Evolutionary conservation across 1,140 invertebrate species (phyloP), one percentile per base, ranked within the genome.

Genomic region (Scaptomyza graminum): DNA sequence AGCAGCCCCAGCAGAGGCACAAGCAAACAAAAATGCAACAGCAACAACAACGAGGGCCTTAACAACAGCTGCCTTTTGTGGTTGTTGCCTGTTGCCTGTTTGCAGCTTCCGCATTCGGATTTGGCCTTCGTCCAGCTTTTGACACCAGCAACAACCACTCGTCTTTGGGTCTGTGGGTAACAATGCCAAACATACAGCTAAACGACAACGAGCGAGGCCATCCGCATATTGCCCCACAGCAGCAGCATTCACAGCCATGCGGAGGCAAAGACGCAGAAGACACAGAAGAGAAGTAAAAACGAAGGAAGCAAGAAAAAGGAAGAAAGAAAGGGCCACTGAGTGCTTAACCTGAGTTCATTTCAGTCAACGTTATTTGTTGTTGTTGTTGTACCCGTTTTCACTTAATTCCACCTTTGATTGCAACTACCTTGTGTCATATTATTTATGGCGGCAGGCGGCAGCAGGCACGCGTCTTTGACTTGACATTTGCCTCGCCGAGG

Each of bases 151-250:
- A 18, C 57, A 6, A 51, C 11, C 8, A 34, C 51, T 46, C 25
- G 37, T 62, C 57, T 56, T 41, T 73, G 47, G 64, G 70, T 73
- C 70, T 73, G 43, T 73, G 57, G 70, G 70, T 73, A 73, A 73
- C 63, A 69, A 68, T 62, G 70, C 50, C 57, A 68, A 31, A 22
- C 52, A 52, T 31, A 15, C 46, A 25, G 37, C 9, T 39, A 39
- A 39, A 39, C 11, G 37, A 34, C 31, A 34, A 34, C 31, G 6
- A 39, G 37, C 9, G 11, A 39, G 16, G 47, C 47, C 22, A 34
- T 12, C 31, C 31, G 12, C 47, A 50, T 28, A 12, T 22, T n/a
- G 49, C 44, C 12, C n/a, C 37, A n/a, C 37, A 41, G 11, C 37
- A 39, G 18, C 41, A 44, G 4, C 7, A 49, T 39, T 54, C 39